A percentile compares a stretch with the other conserved stretches of the same genome.
phyloP scores from a whole-genome alignment of 2,113 vertebrate genomes.

The Cephalopterus ornatus region DNA sequence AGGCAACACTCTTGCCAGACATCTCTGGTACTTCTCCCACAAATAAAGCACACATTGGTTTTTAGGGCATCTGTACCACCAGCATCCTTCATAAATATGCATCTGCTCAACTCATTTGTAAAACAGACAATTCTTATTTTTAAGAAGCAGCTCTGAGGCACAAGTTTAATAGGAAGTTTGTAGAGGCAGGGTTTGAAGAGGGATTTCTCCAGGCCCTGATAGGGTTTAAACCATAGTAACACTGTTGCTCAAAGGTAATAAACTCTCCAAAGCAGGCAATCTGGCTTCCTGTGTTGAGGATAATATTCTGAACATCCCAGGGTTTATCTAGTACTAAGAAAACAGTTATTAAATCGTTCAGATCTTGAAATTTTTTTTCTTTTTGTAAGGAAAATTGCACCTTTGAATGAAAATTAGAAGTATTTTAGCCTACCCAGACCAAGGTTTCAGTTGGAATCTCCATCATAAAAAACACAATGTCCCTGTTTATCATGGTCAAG shows the following conservation, averaged over 20 bases:
- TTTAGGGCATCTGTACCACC: neutral
- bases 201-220: neutral
- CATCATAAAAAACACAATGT: neutral
- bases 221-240: neutral
- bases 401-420: neutral
- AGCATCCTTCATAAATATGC: neutral
- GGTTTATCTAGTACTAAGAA: neutral
- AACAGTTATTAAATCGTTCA: neutral
- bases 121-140: neutral
- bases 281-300: neutral
- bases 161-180: neutral
- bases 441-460: neutral
- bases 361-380: neutral
- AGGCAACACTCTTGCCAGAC: neutral
- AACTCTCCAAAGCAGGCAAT: neutral
- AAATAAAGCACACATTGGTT: neutral
- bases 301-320: neutral
- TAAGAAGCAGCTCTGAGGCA: neutral
- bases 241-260: neutral
- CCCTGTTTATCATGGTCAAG: neutral
- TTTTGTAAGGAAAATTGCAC: neutral
- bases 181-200: neutral
- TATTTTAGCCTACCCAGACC: neutral
- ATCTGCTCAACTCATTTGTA: neutral
- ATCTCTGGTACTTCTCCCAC: neutral